Base-by-base conservation (phyloP, 2,797 vertebrate species). In the Cyclopterus lumpus region DNA sequence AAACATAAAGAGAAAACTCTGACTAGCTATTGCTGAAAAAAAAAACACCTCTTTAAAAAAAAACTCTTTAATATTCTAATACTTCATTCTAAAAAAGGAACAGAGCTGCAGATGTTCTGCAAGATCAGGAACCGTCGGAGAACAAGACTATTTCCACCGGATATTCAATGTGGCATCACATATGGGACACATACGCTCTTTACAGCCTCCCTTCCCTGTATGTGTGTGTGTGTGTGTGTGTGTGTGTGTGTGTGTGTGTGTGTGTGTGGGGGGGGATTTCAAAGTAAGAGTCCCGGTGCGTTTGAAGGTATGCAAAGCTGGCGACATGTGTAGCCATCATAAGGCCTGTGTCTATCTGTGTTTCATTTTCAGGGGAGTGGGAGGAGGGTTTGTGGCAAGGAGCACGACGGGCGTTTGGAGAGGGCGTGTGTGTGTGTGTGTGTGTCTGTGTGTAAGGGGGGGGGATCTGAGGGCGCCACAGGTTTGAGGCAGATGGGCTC, bases 401-500 rank as follows among this genome's bases (percentile, higher is more conserved):
- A 69, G 69, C 36, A 26, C 20, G 40, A 57, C 1, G 20, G 48
- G n/a, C 3, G 22, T 65, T 67, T 71, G 28, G 73, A 61, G 34
- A 26, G 51, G 5, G 28, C 4, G 75, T 38, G 46, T 64, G 64
- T 61, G 16, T 58, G 9, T 67, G 11, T 74, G n/a, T 67, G 16
- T 70, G 24, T 53, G 48, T 38, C 54, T 64, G 61, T 11, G 54
- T 46, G 61, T 30, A 51, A 10, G 36, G 87, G 89, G 63, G 92
- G 93, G 92, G 95, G 93, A 91, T 95, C 93, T 95, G 95, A 96
- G 95, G 94, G 93, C 90, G 95, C 96, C 96, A 97, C 97, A 97
- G 96, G 97, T 97, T 97, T 96, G 95, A 95, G 96, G 96, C 97
- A 98, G 97, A 97, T 98, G 97, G 97, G 97, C 95, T 95, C 93